phyloP scores from a whole-genome alignment of 2,888 invertebrate genomes.

The Drosophila emarginata region DNA sequence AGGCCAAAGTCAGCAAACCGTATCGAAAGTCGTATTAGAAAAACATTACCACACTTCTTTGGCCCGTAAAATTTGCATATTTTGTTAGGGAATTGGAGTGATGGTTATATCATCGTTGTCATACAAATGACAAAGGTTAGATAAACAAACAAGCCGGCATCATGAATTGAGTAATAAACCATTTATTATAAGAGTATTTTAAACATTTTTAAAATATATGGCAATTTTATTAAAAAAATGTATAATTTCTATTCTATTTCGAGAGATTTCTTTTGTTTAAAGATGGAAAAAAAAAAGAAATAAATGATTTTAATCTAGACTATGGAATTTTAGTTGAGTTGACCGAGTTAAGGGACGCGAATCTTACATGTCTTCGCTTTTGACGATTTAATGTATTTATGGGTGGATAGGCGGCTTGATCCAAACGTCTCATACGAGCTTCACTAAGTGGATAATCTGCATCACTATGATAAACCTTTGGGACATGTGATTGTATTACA shows the following conservation, averaged over 20 bases:
- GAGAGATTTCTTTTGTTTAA: no score
- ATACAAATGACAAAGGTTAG: conserved; percentile 48
- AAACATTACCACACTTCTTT: conserved; percentile 42
- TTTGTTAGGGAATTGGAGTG: conserved; percentile 22
- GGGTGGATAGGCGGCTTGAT: conserved; percentile 47
- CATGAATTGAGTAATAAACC: conserved; percentile 25
- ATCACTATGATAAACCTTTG: background rate
- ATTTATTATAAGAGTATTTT: background rate
- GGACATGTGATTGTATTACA: background rate
- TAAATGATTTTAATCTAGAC: no score
- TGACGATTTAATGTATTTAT: conserved; percentile 10
- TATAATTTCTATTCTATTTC: no score
- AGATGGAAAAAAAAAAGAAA: background rate
- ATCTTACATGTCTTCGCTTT: conserved; percentile 18
- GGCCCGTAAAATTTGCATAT: conserved; percentile 40
- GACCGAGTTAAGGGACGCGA: background rate
- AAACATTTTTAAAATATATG: background rate
- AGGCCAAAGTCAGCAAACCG: conserved; percentile 38
- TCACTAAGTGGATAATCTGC: conserved; percentile 23
- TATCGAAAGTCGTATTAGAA: conserved; percentile 53
- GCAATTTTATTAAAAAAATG: no score
- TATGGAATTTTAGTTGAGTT: background rate
- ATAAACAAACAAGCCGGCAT: conserved; percentile 47
- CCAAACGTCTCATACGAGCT: conserved; percentile 36
- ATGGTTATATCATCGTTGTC: conserved; percentile 51